Evolutionary conservation across 2,797 vertebrate genomes (phyloP).

Genomic region (Eutrigla gurnardus): DNA sequence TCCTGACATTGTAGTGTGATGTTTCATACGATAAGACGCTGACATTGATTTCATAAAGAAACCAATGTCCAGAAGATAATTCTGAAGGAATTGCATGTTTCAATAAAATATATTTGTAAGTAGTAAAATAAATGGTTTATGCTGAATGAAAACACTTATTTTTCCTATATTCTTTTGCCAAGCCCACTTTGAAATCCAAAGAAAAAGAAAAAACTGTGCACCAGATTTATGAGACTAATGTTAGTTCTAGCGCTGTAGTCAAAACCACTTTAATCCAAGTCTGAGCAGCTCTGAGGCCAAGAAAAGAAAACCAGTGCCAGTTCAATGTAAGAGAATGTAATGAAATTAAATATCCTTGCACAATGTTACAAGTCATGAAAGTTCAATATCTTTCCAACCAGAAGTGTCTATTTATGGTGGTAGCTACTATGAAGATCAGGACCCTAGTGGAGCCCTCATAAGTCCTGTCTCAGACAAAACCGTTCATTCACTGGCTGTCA

Average conservation of each 20-base stretch:
- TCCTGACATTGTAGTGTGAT: not conserved
- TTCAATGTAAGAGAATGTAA: not conserved
- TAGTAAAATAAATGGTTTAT: not conserved
- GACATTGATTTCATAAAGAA: not conserved
- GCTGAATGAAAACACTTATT: not conserved
- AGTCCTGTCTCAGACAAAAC: not conserved
- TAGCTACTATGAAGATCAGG: conserved; percentile 7
- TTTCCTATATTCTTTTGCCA: too few relatives aligned
- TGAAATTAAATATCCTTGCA: not conserved
- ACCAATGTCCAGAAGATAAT: not conserved
- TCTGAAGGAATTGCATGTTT: conserved; percentile 10
- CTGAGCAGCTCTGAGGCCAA: not conserved
- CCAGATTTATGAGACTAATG: not conserved
- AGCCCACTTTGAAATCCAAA: not conserved
- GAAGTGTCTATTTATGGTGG: not conserved
- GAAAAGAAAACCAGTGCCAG: not conserved
- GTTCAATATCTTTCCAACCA: not conserved
- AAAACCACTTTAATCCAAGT: not conserved
- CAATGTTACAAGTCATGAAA: not conserved
- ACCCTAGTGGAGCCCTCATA: not conserved
- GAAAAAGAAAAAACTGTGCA: not conserved
- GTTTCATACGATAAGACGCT: not conserved
- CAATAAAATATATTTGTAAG: not conserved
- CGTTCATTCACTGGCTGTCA: conserved; percentile 11
- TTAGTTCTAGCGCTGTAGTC: not conserved